phyloP scores from a whole-genome alignment of 2,113 vertebrate genomes.

The Silurus asotus region DNA sequence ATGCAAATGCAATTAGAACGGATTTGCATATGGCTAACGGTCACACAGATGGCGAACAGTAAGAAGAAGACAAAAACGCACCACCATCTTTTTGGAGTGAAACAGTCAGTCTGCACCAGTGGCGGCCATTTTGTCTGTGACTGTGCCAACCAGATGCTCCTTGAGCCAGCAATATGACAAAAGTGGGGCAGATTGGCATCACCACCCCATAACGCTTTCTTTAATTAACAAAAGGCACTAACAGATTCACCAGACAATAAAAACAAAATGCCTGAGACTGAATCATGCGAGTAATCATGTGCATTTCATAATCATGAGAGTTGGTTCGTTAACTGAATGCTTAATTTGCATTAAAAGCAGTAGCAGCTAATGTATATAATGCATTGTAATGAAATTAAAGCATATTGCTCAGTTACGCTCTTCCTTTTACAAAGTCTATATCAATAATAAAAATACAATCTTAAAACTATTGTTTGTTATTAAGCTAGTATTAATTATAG shows the following conservation, averaged over 20 bases:
- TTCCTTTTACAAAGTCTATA: neutral
- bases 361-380: neutral
- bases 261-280: neutral
- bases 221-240: slow-evolving; percentile 16
- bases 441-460: neutral
- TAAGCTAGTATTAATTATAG: neutral
- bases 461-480: neutral
- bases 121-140: slow-evolving; percentile 76
- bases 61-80: slow-evolving; percentile 50
- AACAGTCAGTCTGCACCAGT: slow-evolving; percentile 47
- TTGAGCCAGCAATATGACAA: slow-evolving; percentile 57
- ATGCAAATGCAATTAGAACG: slow-evolving; percentile 86
- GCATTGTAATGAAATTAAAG: neutral
- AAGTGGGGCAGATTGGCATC: slow-evolving; percentile 58
- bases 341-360: neutral
- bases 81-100: slow-evolving; percentile 75
- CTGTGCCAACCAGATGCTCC: slow-evolving; percentile 70
- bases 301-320: neutral
- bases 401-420: neutral
- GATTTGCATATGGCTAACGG: slow-evolving; percentile 76
- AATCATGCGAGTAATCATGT: neutral
- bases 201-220: slow-evolving; percentile 24
- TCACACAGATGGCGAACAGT: slow-evolving; percentile 70
- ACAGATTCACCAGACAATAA: slow-evolving; percentile 5
- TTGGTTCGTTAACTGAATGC: neutral